These are phyloP conservation scores for Ctenicera cuprea DNA, from an alignment of 2,888 invertebrate species.

Conservation along the genomic window DNA sequence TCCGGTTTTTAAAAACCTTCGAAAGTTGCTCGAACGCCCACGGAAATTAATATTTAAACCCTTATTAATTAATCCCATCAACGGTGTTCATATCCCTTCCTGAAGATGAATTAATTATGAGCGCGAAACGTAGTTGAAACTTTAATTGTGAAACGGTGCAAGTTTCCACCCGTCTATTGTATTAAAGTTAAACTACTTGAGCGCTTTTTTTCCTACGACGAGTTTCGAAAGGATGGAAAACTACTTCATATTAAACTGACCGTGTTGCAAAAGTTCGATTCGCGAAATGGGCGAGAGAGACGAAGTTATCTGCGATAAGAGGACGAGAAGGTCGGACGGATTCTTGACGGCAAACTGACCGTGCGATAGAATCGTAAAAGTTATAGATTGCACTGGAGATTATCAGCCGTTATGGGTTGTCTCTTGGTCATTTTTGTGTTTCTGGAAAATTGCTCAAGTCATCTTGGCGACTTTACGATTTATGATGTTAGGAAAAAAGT, in stretches of 20 bases:
- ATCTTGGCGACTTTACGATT: slow-evolving; percentile 57
- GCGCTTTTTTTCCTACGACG: slow-evolving; percentile 19
- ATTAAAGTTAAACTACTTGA: slow-evolving; percentile 42
- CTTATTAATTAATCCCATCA: slow-evolving; percentile 63
- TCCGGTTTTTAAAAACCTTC: slow-evolving; percentile 14
- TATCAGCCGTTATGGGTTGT: slow-evolving; percentile 70
- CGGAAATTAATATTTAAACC: slow-evolving; percentile 51
- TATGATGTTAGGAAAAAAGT: slow-evolving; percentile 42
- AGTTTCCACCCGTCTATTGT: slow-evolving; percentile 42
- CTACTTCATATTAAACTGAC: slow-evolving; percentile 66
- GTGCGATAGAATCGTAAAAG: slow-evolving; percentile 69
- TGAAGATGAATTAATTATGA: slow-evolving; percentile 60
- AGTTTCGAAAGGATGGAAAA: slow-evolving; percentile 44
- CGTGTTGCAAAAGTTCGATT: slow-evolving; percentile 59
- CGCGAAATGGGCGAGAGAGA: slow-evolving; percentile 53
- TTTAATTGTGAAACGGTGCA: slow-evolving; percentile 52
- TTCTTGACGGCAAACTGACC: slow-evolving; percentile 64
- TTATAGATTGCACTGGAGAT: slow-evolving; percentile 70
- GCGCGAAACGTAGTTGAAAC: slow-evolving; percentile 55
- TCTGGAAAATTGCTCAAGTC: slow-evolving; percentile 67
- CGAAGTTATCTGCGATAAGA: slow-evolving; percentile 45
- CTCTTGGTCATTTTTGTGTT: slow-evolving; percentile 69
- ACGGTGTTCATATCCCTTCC: slow-evolving; percentile 59
- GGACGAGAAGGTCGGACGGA: slow-evolving; percentile 39
- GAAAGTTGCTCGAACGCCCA: slow-evolving; percentile 31